Evolutionary conservation across 2,888 invertebrate genomes (phyloP), one percentile per base, ranked within the genome.

Genomic region (Drosophila subsilvestris): DNA sequence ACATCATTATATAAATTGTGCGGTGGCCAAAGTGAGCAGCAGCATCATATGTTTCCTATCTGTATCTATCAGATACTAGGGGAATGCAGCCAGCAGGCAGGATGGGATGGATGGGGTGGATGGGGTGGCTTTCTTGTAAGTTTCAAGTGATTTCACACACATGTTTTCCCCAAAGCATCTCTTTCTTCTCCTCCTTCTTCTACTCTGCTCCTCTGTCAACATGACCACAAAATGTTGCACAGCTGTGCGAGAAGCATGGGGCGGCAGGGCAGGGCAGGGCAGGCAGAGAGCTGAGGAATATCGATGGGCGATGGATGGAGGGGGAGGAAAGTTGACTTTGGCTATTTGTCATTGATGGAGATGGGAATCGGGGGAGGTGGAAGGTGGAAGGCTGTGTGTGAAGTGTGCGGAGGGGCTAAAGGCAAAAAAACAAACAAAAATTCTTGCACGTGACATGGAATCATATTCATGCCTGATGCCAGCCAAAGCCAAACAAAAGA

Each of bases 1-100:
- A 86, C 85, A 89, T 88, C 88, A 88, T 88, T 88, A 88, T 78
- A 88, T 86, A 82, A 89, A 86, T 83, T 82, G 88, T 80, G 80
- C 56, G 65, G 73, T 58, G 63, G 63, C 75, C 70, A 59, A 65
- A 56, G 74, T 63, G 56, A 73, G 82, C 27, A 27, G 27, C 27
- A 27, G 27, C 78, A 82, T 82, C 89, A 89, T 89, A 86, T 86
- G 86, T 87, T 89, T 89, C 63, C 74, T 80, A 83, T 83, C 86
- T 70, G 75, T 83, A 83, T 86, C 84, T 74, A 79, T 71, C 73
- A 84, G 87, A 70, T 86, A 57, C 62, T 47, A 37, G 54, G 42
- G 57, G 47, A 42, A 72, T 56, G 57, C 48, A 63, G 49, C 14
- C 43, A 27, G 29, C 43, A 27, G 29, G 53, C 63, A 48, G 18